Conservation (phyloP, 2,797 vertebrate genomes). For the Muscicapa striata region DNA sequence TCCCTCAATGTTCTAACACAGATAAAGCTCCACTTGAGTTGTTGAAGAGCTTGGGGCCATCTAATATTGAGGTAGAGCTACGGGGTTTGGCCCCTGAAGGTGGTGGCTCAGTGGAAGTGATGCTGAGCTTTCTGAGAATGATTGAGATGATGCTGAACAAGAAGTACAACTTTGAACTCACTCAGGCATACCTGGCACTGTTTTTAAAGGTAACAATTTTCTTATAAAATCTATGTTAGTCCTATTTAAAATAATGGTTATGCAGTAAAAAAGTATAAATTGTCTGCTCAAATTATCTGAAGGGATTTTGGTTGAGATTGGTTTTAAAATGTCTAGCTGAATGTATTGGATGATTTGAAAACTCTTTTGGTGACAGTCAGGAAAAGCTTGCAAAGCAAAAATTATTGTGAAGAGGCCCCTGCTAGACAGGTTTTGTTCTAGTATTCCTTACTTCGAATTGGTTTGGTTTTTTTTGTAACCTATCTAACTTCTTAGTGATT, state of each 20-base stretch:
- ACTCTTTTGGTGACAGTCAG: background rate
- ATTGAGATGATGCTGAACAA: conserved; percentile 84
- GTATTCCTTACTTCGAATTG: background rate
- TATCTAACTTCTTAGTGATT: background rate
- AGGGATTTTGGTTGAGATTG: background rate
- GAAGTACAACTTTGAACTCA: conserved; percentile 89
- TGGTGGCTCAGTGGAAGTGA: conserved; percentile 81
- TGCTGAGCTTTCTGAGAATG: conserved; percentile 89
- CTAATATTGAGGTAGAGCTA: conserved; percentile 86
- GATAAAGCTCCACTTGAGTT: conserved; percentile 79
- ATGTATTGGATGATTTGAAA: background rate
- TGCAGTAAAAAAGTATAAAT: background rate
- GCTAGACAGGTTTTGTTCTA: background rate
- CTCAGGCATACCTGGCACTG: conserved; percentile 90
- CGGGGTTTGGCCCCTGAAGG: conserved; percentile 83
- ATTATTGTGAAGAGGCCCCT: background rate
- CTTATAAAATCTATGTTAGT: background rate
- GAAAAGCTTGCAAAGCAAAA: background rate
- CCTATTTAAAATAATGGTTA: background rate
- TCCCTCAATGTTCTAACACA: conserved; percentile 58
- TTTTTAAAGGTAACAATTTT: conserved; percentile 87
- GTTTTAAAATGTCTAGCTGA: background rate
- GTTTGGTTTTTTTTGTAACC: background rate
- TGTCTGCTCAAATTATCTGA: accelerated
- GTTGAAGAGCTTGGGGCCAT: conserved; percentile 88